Evolutionary conservation across 2,888 invertebrate species (phyloP).

Genomic region (Melieria crassipennis): DNA sequence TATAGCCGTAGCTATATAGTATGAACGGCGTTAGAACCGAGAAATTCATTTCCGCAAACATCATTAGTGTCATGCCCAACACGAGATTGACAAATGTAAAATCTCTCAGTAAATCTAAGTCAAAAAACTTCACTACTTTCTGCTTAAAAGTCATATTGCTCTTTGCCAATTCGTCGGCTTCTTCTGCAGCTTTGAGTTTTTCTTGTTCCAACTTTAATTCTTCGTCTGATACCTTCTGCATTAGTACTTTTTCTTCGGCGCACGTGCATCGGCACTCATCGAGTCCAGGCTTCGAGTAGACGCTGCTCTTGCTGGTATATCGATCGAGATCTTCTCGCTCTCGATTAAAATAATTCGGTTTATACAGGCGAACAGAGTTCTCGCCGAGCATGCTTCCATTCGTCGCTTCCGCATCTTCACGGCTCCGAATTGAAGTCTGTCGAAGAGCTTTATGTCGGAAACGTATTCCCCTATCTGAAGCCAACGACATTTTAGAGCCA

Average conservation of each 20-base stretch:
- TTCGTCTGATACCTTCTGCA: constrained; percentile 50
- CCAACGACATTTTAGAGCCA: constrained; percentile 59
- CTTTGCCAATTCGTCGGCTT: constrained; percentile 59
- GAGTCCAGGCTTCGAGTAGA: constrained; percentile 53
- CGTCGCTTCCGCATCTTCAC: constrained; percentile 33
- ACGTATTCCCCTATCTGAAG: constrained; percentile 47
- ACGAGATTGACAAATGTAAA: constrained; percentile 76
- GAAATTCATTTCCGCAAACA: constrained; percentile 79
- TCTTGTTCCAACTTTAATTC: constrained; percentile 44
- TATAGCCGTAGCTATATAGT: constrained; percentile 73
- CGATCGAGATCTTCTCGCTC: constrained; percentile 68
- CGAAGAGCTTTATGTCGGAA: constrained; percentile 48
- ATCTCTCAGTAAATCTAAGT: constrained; percentile 75
- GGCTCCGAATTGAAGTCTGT: constrained; percentile 46
- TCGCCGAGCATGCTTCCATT: constrained; percentile 32
- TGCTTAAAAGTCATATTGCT: constrained; percentile 68
- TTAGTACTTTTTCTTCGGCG: constrained; percentile 56
- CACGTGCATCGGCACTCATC: constrained; percentile 58
- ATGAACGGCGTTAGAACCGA: constrained; percentile 79
- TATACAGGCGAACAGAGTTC: constrained; percentile 42
- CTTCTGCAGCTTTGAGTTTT: constrained; percentile 40
- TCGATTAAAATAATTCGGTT: constrained; percentile 70
- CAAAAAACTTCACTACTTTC: constrained; percentile 74
- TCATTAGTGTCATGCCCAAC: constrained; percentile 77
- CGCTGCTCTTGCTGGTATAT: constrained; percentile 56